phyloP scores from a whole-genome alignment of 2,888 invertebrate species.

The Masnerella sp. region DNA sequence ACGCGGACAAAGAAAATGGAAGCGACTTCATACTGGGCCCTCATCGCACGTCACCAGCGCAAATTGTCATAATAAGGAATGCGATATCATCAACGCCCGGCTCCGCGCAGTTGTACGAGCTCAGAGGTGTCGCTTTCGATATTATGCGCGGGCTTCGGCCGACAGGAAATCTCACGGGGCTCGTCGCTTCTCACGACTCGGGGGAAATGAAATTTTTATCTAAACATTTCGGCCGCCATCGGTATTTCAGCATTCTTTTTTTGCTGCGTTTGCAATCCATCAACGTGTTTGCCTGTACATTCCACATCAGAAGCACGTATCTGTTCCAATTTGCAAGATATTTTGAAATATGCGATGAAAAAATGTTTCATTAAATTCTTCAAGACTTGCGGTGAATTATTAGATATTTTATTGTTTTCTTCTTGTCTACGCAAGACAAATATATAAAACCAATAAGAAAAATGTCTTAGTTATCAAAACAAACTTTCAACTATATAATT shows the following conservation, averaged over 20 bases:
- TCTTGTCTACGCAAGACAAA: too few species aligned
- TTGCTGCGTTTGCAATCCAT: too few species aligned
- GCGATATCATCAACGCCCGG: conserved; percentile 39
- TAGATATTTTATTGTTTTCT: too few species aligned
- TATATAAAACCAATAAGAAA: too few species aligned
- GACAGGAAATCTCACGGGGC: conserved; percentile 59
- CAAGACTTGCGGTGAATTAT: too few species aligned
- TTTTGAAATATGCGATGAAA: too few species aligned
- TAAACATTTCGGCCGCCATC: conserved; percentile 25
- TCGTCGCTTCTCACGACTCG: conserved; percentile 20
- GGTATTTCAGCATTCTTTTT: too few species aligned
- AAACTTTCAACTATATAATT: too few species aligned
- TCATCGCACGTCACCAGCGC: conserved; percentile 17
- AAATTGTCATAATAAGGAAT: conserved; percentile 57
- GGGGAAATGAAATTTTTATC: conserved; percentile 33
- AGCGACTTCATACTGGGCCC: conserved; percentile 43
- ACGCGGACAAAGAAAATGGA: conserved; percentile 6
- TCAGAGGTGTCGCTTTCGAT: conserved; percentile 48
- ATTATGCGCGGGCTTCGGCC: conserved; percentile 25
- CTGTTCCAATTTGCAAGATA: too few species aligned
- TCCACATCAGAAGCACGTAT: conserved; percentile 64
- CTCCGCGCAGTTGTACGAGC: conserved; percentile 45
- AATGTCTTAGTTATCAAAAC: too few species aligned
- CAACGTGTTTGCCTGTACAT: conserved; percentile 65
- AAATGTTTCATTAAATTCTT: too few species aligned